These are phyloP conservation scores for Pelodiscus sinensis DNA, from an alignment of 2,113 vertebrate genomes.

Conservation along the genomic window DNA sequence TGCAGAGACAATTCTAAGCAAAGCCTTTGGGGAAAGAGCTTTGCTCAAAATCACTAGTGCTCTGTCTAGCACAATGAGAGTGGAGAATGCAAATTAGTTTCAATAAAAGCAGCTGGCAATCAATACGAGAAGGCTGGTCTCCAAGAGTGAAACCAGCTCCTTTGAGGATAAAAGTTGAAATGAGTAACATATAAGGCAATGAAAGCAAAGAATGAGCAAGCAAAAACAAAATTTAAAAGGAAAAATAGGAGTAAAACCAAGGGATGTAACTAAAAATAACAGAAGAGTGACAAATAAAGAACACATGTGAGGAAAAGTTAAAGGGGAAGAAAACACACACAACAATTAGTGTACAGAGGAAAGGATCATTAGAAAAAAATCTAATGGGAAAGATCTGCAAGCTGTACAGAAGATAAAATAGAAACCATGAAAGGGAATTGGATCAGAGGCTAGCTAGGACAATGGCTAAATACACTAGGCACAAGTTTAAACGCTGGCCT, in stretches of 20 bases:
- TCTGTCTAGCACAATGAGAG: constrained; percentile 69
- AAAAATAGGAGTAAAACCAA: neutral
- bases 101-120: constrained; percentile 68
- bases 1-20: constrained; percentile 63
- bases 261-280: neutral
- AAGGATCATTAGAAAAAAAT: neutral
- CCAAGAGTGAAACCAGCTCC: constrained; percentile 46
- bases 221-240: constrained; percentile 27
- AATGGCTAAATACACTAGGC: neutral
- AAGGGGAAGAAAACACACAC: neutral
- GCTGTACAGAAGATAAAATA: neutral
- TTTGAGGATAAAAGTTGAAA: constrained; percentile 66
- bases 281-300: neutral
- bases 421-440: neutral
- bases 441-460: neutral
- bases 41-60: constrained; percentile 68
- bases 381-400: neutral
- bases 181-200: constrained; percentile 22
- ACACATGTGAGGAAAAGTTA: neutral
- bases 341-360: neutral
- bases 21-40: constrained; percentile 55
- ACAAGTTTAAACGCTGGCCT: neutral
- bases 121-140: constrained; percentile 55
- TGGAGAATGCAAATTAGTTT: constrained; percentile 73
- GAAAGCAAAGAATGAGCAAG: constrained; percentile 39